Conservation (phyloP, 2,797 vertebrate genomes). For the Lepilemur ruficaudatus region DNA sequence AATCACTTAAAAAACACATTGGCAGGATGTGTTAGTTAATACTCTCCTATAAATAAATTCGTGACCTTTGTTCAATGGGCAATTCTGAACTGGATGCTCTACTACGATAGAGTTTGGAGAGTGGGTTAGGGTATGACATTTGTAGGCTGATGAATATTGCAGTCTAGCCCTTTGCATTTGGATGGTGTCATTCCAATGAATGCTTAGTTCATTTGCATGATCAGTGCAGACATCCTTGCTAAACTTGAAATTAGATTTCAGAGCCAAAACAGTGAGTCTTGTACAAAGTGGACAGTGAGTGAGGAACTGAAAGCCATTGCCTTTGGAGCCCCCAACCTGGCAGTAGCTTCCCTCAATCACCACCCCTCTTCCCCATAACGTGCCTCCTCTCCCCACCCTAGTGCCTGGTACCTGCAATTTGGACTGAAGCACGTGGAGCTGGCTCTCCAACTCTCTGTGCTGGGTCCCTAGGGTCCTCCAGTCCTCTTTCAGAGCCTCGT, state of each 20-base stretch:
- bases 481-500: slow-evolving; percentile 85
- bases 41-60: neutral
- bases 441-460: slow-evolving; percentile 84
- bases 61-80: neutral
- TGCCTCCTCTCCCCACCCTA: neutral
- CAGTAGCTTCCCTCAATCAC: neutral
- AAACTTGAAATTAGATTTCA: neutral
- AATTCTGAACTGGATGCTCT: neutral
- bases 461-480: slow-evolving; percentile 81
- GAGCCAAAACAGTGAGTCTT: neutral
- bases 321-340: neutral
- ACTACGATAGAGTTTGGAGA: neutral
- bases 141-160: neutral
- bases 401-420: slow-evolving; percentile 89
- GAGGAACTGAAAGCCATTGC: neutral
- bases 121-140: neutral
- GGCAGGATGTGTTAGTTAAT: neutral
- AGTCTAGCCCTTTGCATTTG: neutral
- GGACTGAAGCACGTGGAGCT: slow-evolving; percentile 86
- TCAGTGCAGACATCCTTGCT: neutral
- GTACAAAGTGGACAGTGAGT: neutral
- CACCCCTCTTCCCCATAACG: neutral
- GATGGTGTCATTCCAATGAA: neutral
- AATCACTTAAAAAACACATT: neutral
- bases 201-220: neutral